phyloP scores from a whole-genome alignment of 2,113 vertebrate species.

The Nyctereutes procyonoides region DNA sequence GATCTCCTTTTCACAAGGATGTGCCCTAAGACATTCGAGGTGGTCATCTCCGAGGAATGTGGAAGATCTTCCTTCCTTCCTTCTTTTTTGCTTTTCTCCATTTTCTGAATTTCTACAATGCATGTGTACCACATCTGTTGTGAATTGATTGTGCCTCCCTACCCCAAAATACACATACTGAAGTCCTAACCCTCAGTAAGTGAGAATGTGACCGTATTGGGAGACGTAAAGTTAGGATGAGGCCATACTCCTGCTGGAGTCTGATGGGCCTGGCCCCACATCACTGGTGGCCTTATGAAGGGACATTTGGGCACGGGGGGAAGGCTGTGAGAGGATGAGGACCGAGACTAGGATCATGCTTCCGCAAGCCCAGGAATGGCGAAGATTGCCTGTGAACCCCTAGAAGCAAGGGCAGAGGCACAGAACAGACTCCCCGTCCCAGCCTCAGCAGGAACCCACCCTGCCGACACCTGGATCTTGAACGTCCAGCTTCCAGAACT shows the following conservation, averaged over 20 bases:
- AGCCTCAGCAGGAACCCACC: accelerated
- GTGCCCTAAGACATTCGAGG: accelerated
- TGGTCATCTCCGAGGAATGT: accelerated
- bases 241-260: not conserved
- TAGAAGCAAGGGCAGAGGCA: accelerated
- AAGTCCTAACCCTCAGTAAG: not conserved
- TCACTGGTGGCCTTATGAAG: not conserved
- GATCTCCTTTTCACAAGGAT: not conserved
- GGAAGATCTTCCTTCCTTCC: not conserved
- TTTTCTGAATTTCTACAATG: not conserved
- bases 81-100: not conserved
- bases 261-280: accelerated
- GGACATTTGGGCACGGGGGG: not conserved
- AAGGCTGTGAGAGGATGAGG: not conserved
- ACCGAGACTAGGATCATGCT: accelerated
- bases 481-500: not conserved
- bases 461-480: not conserved
- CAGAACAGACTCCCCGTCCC: accelerated
- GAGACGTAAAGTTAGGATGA: not conserved
- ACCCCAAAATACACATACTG: not conserved
- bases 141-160: not conserved
- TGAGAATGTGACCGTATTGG: not conserved
- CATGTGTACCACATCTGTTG: accelerated
- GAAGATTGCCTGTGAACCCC: accelerated
- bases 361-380: not conserved